A percentile compares a stretch with the other conserved stretches of the same genome.
These are phyloP conservation scores for human DNA, from an alignment of 2,113 vertebrate species.

Conservation along the genomic window DNA sequence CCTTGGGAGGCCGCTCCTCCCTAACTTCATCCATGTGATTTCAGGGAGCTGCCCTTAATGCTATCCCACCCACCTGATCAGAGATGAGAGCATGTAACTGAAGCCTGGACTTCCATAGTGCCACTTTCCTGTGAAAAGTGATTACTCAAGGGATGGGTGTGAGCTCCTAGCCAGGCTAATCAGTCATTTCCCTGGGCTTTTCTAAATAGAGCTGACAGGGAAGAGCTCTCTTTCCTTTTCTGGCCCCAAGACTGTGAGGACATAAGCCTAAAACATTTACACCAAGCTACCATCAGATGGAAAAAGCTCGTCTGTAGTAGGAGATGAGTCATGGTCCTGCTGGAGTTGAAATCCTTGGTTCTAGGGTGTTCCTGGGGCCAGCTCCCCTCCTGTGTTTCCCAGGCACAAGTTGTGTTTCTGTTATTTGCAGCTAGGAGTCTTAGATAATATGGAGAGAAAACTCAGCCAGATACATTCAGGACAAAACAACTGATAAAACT, in stretches of 20 bases:
- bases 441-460: not conserved
- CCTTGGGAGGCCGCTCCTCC: not conserved
- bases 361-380: not conserved
- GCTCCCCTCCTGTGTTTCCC: not conserved
- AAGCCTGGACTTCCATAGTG: not conserved
- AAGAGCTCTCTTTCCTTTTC: conserved; percentile 21
- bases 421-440: conserved; percentile 18
- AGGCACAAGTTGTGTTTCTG: not conserved
- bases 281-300: not conserved
- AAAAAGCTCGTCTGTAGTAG: not conserved
- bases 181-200: not conserved
- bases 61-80: not conserved
- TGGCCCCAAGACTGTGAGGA: not conserved
- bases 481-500: conserved; percentile 34
- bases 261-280: not conserved
- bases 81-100: not conserved
- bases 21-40: not conserved
- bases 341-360: not conserved
- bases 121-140: not conserved
- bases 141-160: not conserved
- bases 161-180: not conserved
- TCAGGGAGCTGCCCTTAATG: not conserved
- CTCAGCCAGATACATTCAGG: not conserved
- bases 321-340: not conserved
- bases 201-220: not conserved